phyloP scores from a whole-genome alignment of 2,113 vertebrate genomes.

The Dromaius novaehollandiae region DNA sequence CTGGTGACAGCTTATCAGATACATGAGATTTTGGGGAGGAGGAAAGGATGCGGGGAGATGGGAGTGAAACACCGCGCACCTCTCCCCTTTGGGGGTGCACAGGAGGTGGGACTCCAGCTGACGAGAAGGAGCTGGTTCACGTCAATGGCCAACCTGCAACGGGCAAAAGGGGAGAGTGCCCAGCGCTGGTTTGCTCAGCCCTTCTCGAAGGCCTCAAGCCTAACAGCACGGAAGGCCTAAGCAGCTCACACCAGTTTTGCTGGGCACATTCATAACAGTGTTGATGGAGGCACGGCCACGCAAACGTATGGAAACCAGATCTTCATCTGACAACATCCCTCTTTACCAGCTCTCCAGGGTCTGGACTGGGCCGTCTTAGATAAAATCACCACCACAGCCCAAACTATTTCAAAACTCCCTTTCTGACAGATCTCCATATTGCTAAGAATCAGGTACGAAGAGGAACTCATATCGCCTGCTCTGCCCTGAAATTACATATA shows the following conservation, averaged over 20 bases:
- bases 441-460: background rate
- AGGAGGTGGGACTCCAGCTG: rapidly evolving
- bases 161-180: background rate
- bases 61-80: background rate
- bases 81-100: background rate
- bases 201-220: rapidly evolving
- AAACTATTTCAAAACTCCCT: background rate
- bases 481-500: background rate
- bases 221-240: too few species aligned
- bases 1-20: background rate
- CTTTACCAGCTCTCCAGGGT: background rate
- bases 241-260: background rate
- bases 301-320: rapidly evolving
- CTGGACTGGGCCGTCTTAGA: background rate
- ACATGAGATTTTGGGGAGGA: background rate
- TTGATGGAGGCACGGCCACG: rapidly evolving
- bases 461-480: background rate
- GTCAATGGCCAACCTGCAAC: rapidly evolving
- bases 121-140: background rate
- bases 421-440: background rate
- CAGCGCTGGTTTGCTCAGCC: rapidly evolving
- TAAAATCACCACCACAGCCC: background rate
- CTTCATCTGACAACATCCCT: background rate
- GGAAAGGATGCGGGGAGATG: background rate
- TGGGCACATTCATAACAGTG: background rate